These are phyloP conservation scores for Tringa solitaria DNA, from an alignment of 2,113 vertebrate species.

Conservation along the genomic window DNA sequence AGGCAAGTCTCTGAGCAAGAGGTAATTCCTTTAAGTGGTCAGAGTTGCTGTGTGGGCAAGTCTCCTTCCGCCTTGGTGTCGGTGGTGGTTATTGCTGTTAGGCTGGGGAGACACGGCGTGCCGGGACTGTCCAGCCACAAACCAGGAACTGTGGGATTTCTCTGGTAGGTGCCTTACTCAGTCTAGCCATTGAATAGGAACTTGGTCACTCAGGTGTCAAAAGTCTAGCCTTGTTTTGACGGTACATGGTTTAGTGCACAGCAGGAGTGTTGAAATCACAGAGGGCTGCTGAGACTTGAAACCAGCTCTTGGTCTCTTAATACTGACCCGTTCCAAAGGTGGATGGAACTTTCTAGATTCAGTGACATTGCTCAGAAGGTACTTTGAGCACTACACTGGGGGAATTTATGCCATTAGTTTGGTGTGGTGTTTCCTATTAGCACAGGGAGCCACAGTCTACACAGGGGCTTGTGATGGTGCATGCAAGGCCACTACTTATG, in stretches of 20 bases:
- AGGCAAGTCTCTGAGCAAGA: not conserved
- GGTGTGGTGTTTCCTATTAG: not conserved
- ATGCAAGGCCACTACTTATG: not conserved
- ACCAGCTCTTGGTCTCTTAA: not conserved
- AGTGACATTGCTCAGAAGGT: not conserved
- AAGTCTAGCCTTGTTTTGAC: not conserved
- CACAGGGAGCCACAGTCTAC: not conserved
- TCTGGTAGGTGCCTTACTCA: not conserved
- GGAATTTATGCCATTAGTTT: not conserved
- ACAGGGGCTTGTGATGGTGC: not conserved
- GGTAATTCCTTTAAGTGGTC: not conserved
- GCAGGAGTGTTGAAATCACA: not conserved
- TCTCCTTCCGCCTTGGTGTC: not conserved
- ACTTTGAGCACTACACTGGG: fast-evolving
- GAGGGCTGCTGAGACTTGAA: not conserved
- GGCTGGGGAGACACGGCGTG: not conserved
- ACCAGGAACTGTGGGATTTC: not conserved
- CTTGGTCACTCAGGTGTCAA: not conserved
- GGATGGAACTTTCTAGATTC: not conserved
- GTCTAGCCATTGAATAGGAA: not conserved
- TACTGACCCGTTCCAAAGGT: not conserved
- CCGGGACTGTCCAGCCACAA: not conserved
- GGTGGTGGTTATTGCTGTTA: not conserved
- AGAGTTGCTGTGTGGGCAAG: not conserved
- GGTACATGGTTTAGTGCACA: not conserved